Evolutionary conservation across 2,888 invertebrate species (phyloP).

Genomic region (Lasioglossum villosulum): DNA sequence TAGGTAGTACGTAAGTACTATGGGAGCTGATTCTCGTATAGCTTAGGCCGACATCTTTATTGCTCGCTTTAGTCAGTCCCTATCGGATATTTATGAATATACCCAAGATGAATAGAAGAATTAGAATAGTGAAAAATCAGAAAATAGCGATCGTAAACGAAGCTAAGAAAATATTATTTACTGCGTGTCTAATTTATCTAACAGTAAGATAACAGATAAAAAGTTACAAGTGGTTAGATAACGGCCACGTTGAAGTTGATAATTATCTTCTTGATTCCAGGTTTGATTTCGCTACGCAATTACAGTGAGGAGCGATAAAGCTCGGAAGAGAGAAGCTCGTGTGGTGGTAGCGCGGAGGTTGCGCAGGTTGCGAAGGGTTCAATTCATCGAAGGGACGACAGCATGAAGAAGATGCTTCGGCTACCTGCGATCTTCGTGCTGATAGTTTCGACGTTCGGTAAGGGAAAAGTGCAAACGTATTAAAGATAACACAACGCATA

Average conservation of each 20-base stretch:
- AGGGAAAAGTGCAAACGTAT: constrained; percentile 21
- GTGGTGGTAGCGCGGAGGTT: neutral
- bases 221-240: neutral
- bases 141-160: neutral
- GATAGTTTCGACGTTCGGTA: constrained; percentile 48
- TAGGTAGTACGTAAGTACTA: neutral
- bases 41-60: neutral
- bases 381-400: neutral
- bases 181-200: constrained; percentile 39
- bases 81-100: neutral
- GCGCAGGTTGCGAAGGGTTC: constrained; percentile 2
- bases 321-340: constrained; percentile 1
- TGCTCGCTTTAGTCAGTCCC: neutral
- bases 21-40: neutral
- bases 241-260: constrained; percentile 27
- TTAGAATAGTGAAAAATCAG: neutral
- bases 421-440: constrained; percentile 36
- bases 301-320: constrained; percentile 26
- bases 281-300: constrained; percentile 32
- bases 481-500: neutral
- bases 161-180: constrained; percentile 5
- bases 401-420: constrained; percentile 37
- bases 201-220: constrained; percentile 33
- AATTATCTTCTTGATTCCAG: constrained; percentile 54
- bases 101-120: neutral